Percentiles rank a stretch among this genome's conserved stretches.
phyloP scores from a whole-genome alignment of 2,797 vertebrate species.

The Thripadectes ignobilis region DNA sequence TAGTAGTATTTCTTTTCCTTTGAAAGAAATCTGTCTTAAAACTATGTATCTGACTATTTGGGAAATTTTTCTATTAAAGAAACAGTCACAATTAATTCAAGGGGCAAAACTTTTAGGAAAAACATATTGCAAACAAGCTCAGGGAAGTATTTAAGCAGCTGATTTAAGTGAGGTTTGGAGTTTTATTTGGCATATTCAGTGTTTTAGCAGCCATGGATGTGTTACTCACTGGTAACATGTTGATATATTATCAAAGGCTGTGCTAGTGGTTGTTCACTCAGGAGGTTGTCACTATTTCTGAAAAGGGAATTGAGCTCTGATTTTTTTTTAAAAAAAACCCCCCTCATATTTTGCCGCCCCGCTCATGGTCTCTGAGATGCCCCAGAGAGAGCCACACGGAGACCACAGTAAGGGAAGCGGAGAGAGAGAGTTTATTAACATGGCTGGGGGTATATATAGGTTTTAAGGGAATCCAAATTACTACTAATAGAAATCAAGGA shows the following conservation, averaged over 20 bases:
- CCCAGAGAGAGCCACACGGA: too few species aligned
- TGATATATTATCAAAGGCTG: not conserved
- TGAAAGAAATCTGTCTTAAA: not conserved
- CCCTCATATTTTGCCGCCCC: not conserved
- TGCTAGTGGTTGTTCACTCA: fast-evolving
- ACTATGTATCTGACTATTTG: not conserved
- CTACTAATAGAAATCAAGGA: too few species aligned
- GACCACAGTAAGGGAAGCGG: too few species aligned
- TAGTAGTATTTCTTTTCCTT: not conserved
- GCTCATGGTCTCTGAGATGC: too few species aligned
- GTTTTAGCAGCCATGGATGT: not conserved
- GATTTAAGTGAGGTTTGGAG: not conserved
- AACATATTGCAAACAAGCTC: not conserved
- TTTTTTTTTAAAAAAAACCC: not conserved
- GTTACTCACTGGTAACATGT: not conserved
- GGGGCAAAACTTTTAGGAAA: not conserved
- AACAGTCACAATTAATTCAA: not conserved
- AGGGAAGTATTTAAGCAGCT: not conserved
- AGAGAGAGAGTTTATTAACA: too few species aligned
- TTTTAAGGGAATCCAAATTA: too few species aligned
- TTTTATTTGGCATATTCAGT: not conserved
- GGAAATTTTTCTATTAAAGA: not conserved
- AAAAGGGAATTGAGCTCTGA: fast-evolving
- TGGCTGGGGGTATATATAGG: too few species aligned
- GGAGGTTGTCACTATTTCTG: too few species aligned